Evolutionary conservation across 2,797 vertebrate species (phyloP).

Genomic region (Poecilia gillii): DNA sequence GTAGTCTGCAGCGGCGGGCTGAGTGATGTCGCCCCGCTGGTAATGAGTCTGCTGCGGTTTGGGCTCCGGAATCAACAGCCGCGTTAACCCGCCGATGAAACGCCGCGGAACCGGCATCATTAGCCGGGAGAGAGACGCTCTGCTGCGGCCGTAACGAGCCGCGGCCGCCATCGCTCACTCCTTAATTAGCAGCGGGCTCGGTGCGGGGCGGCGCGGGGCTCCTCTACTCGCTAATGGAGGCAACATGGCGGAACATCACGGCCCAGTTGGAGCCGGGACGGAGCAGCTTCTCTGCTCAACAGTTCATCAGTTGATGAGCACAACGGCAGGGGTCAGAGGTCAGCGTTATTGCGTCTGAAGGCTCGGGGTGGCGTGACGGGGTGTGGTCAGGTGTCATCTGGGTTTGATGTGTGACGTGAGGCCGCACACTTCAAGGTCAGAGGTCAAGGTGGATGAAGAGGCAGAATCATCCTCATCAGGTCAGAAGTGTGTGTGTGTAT

Average conservation of each 20-base stretch:
- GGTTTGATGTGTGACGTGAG: conserved; percentile 52
- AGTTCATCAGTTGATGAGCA: not conserved
- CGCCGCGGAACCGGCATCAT: conserved; percentile 76
- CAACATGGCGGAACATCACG: conserved; percentile 61
- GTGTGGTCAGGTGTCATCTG: conserved; percentile 43
- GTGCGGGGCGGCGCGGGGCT: conserved; percentile 45
- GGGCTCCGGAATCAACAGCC: conserved; percentile 55
- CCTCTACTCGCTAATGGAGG: conserved; percentile 64
- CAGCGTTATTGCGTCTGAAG: conserved; percentile 19
- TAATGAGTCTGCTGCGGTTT: conserved; percentile 35
- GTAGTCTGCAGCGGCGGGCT: not conserved
- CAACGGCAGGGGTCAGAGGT: conserved; percentile 42
- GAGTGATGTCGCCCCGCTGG: not conserved
- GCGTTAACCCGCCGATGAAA: conserved; percentile 67
- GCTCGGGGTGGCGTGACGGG: conserved; percentile 2
- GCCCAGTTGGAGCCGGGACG: no score
- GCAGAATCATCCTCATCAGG: not conserved
- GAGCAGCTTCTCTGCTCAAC: not conserved
- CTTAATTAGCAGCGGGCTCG: conserved; percentile 71
- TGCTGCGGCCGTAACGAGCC: conserved; percentile 78
- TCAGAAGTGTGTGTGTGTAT: not conserved
- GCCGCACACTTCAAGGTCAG: conserved; percentile 61
- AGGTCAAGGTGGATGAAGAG: conserved; percentile 56
- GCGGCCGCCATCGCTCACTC: conserved; percentile 74
- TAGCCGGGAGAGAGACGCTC: conserved; percentile 75